Percentiles rank a stretch among this genome's conserved stretches.
These are phyloP conservation scores for Malurus melanocephalus DNA, from an alignment of 2,113 vertebrate species.

Conservation along the genomic window DNA sequence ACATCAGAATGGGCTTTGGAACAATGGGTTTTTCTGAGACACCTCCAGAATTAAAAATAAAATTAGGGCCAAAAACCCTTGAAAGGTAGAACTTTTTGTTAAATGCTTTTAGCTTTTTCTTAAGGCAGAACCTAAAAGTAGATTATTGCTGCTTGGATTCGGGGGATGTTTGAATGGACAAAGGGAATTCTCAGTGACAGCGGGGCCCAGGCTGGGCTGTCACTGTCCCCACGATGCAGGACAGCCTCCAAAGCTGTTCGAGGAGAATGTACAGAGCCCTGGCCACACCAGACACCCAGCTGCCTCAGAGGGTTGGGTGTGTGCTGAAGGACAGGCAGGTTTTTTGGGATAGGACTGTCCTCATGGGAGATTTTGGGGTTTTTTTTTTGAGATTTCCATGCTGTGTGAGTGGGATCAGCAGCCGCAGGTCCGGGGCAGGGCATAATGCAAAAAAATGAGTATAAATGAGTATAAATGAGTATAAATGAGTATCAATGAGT, in stretches of 20 bases:
- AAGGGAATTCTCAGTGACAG: fast-evolving
- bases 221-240: background rate
- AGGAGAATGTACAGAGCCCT: background rate
- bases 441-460: background rate
- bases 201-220: background rate
- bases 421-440: background rate
- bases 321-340: background rate
- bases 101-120: background rate
- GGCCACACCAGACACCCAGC: background rate
- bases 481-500: too few species aligned
- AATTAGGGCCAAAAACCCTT: background rate
- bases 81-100: fast-evolving
- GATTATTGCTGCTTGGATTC: background rate
- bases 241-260: background rate
- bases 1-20: background rate
- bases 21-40: fast-evolving
- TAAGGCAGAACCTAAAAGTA: background rate
- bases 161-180: fast-evolving
- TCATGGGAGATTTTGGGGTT: fast-evolving
- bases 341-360: background rate
- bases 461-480: background rate
- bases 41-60: background rate
- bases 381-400: background rate
- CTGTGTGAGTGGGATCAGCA: background rate
- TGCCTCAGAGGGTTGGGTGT: fast-evolving